phyloP scores from a whole-genome alignment of 53 echinoderm and acorn worm genomes.

The Stichopus horrens region DNA sequence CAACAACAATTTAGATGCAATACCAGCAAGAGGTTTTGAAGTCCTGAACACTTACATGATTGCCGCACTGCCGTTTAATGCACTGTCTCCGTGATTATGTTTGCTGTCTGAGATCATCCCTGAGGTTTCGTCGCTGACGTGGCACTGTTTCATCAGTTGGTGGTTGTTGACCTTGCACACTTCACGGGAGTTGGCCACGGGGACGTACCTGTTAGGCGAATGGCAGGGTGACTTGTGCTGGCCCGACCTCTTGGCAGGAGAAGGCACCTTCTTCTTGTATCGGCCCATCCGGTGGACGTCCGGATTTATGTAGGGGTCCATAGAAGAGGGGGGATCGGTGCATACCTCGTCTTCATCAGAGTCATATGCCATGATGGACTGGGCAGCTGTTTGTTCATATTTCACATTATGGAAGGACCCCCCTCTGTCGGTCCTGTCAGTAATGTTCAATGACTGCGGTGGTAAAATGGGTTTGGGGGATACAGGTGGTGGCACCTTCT shows the following conservation, averaged over 20 bases:
- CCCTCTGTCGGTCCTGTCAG: neutral
- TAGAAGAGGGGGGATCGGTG: constrained; percentile 1
- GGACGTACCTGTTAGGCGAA: constrained; percentile 1
- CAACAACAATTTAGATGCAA: too few species aligned
- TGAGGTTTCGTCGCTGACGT: neutral
- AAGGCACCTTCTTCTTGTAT: constrained; percentile 11
- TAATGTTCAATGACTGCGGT: neutral
- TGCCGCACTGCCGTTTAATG: constrained; percentile 26
- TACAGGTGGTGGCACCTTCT: constrained; percentile 25
- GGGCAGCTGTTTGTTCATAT: constrained; percentile 11
- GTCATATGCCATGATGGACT: constrained; percentile 38
- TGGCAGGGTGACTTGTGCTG: constrained; percentile 7
- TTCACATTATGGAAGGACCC: constrained; percentile 2
- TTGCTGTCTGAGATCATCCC: neutral
- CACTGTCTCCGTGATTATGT: neutral
- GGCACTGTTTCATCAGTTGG: constrained; percentile 10
- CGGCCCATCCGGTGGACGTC: constrained; percentile 13
- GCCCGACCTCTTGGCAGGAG: neutral
- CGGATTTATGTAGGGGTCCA: constrained; percentile 26
- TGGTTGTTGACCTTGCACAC: constrained; percentile 26
- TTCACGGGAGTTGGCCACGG: neutral
- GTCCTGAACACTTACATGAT: constrained; percentile 13
- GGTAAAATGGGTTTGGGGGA: constrained; percentile 18
- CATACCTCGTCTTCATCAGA: constrained; percentile 30
- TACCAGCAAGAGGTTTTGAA: too few species aligned